phyloP scores from a whole-genome alignment of 2,888 invertebrate species.

The Melinaea marsaeus region DNA sequence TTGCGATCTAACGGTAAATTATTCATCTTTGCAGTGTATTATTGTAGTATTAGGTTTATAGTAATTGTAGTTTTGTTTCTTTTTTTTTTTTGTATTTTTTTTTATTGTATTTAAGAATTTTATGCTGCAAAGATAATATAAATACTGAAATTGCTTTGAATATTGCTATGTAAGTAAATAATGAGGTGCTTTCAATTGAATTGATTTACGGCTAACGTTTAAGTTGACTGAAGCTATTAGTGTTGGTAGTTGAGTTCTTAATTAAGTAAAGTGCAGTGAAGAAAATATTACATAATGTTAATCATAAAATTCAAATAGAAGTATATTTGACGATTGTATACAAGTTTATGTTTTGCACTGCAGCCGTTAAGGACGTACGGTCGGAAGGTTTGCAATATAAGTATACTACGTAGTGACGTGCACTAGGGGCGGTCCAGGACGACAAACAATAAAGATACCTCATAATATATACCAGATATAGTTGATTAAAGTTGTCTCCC shows the following conservation, averaged over 20 bases:
- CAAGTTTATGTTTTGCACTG: slow-evolving; percentile 64
- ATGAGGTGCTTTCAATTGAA: background rate
- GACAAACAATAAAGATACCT: background rate
- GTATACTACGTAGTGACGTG: slow-evolving; percentile 41
- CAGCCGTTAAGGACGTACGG: slow-evolving; percentile 75
- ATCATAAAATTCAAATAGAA: background rate
- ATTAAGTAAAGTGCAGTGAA: too few relatives aligned
- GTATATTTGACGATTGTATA: slow-evolving; percentile 32
- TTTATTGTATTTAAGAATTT: slow-evolving; percentile 1
- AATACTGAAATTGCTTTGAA: slow-evolving; percentile 1
- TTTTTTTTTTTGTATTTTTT: background rate
- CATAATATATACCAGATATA: background rate
- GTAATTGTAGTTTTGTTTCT: background rate
- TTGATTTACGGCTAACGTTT: background rate
- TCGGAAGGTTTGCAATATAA: slow-evolving; percentile 60
- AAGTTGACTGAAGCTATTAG: background rate
- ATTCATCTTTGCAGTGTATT: slow-evolving; percentile 5
- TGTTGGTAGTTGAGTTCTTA: too few relatives aligned
- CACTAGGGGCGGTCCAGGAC: slow-evolving; percentile 37
- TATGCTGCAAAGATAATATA: slow-evolving; percentile 6
- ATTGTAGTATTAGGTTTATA: background rate
- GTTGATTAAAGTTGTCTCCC: too few relatives aligned
- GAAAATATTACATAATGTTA: background rate
- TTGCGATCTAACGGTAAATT: slow-evolving; percentile 2
- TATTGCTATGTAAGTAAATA: slow-evolving; percentile 1